Base-by-base conservation (phyloP, 2,113 vertebrate species). In the Xyliphius kryptos region DNA sequence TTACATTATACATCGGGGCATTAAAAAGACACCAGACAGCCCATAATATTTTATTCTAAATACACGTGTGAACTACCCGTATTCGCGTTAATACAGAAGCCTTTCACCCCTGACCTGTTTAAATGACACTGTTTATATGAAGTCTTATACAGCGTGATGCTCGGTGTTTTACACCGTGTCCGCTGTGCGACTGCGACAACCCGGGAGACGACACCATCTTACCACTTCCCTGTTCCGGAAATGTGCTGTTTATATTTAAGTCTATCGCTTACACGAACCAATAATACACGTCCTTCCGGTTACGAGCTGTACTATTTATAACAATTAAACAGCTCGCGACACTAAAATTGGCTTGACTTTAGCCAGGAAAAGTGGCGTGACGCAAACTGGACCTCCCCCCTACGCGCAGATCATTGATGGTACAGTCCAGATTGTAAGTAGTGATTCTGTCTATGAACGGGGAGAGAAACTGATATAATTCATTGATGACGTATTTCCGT, bases 341-440 rank as follows among this genome's bases (percentile, higher is more conserved):
- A 56, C 19, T 36, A 53, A n/a, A 32, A 20, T 37, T 20, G 26
- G 44, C 44, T 63, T 55, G 3, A 52, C n/a, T 32, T 58, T n/a
- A n/a, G n/a, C n/a, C n/a, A n/a, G n/a, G n/a, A n/a, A n/a, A n/a
- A 13, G n/a, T n/a, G 5, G 8, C 32, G 49, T 54, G 55, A 54
- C 9, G 41, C 48, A 41, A 15, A 6, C 19, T 21, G 38, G 17
- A 50, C 71, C 51, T 52, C 64, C 38, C 69, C 79, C n/a, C n/a
- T n/a, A n/a, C n/a, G n/a, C n/a, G 12, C 80, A 59, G n/a, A n/a
- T 59, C 7, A 41, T 51, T 5, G 55, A 82, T 89, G 87, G 87
- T 87, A 81, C 50, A 68, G 79, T 56, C 87, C 85, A 81, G 82
- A 83, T 86, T n/a, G n/a, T n/a, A n/a, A n/a, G n/a, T n/a, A n/a